These are phyloP conservation scores for Etheostoma spectabile DNA, from an alignment of 2,113 vertebrate genomes.

Conservation along the genomic window DNA sequence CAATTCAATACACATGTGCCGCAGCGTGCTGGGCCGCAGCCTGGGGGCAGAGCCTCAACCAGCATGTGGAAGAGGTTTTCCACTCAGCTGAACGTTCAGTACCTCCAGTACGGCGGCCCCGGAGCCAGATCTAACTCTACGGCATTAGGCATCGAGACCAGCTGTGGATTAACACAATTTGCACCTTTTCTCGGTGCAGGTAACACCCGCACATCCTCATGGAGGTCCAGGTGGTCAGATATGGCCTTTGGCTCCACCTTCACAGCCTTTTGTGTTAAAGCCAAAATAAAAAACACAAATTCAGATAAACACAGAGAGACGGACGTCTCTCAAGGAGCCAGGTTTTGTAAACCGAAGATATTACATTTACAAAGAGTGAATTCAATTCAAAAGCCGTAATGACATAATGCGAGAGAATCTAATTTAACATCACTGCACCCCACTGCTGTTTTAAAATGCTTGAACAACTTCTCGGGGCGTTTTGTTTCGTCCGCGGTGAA, in stretches of 20 bases:
- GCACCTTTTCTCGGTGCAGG: slow-evolving; percentile 75
- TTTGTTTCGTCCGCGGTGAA: slow-evolving; percentile 59
- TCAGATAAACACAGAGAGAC: slow-evolving; percentile 25
- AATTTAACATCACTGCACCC: slow-evolving; percentile 67
- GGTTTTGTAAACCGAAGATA: slow-evolving; percentile 63
- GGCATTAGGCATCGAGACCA: slow-evolving; percentile 73
- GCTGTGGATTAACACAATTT: slow-evolving; percentile 82
- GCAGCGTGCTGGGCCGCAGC: slow-evolving; percentile 68
- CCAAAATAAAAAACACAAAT: slow-evolving; percentile 61
- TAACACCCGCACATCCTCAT: slow-evolving; percentile 57
- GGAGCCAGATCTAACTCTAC: slow-evolving; percentile 48
- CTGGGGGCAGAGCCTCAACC: slow-evolving; percentile 63
- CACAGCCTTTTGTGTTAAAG: slow-evolving; percentile 45
- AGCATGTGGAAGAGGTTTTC: slow-evolving; percentile 83
- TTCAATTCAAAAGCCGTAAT: slow-evolving; percentile 68
- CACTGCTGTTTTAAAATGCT: slow-evolving; percentile 76
- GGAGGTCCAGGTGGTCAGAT: slow-evolving; percentile 52
- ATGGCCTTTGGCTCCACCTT: slow-evolving; percentile 59
- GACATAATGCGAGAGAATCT: slow-evolving; percentile 73
- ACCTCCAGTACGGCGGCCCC: slow-evolving; percentile 56
- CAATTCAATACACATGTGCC: slow-evolving; percentile 83
- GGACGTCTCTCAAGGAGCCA: slow-evolving; percentile 41
- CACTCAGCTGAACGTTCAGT: slow-evolving; percentile 73
- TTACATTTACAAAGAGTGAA: slow-evolving; percentile 67
- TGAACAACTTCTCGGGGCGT: slow-evolving; percentile 73